phyloP scores from a whole-genome alignment of 2,797 vertebrate species.

The Squalus acanthias region DNA sequence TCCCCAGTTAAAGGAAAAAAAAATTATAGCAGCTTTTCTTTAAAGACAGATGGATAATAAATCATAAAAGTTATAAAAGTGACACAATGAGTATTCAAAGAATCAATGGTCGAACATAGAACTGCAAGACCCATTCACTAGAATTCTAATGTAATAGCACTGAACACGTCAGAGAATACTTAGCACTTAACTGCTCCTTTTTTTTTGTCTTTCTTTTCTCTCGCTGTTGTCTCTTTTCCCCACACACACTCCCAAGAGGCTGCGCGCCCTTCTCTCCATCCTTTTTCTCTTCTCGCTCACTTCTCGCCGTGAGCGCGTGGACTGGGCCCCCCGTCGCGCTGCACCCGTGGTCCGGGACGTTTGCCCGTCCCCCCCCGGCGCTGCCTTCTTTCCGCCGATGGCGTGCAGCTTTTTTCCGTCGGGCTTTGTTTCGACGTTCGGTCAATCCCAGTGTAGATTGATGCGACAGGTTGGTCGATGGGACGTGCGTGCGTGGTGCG shows the following conservation, averaged over 20 bases:
- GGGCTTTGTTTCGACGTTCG: conserved; percentile 29
- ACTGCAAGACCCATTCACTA: conserved; percentile 75
- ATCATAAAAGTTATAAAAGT: conserved; percentile 96
- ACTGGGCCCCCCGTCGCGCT: conserved; percentile 43
- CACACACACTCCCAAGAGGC: background rate
- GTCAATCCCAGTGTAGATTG: background rate
- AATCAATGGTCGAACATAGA: conserved; percentile 83
- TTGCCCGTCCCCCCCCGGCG: background rate
- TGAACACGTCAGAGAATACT: conserved; percentile 61
- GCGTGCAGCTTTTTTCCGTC: conserved; percentile 42
- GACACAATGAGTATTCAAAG: conserved; percentile 86
- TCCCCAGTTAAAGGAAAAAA: conserved; percentile 81
- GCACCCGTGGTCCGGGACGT: conserved; percentile 45
- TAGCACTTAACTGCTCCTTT: conserved; percentile 51
- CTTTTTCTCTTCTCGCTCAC: conserved; percentile 10
- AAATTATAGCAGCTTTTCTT: conserved; percentile 98
- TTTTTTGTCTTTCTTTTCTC: conserved; percentile 50
- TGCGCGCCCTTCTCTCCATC: background rate
- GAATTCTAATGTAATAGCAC: conserved; percentile 58
- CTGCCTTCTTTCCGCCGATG: conserved; percentile 44
- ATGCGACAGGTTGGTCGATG: background rate
- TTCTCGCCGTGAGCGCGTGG: conserved; percentile 32
- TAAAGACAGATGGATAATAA: conserved; percentile 95
- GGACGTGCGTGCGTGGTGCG: no score
- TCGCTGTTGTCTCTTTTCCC: background rate